These are phyloP conservation scores for Paramormyrops hopkinsi DNA, from an alignment of 2,797 vertebrate genomes.

Conservation along the genomic window DNA sequence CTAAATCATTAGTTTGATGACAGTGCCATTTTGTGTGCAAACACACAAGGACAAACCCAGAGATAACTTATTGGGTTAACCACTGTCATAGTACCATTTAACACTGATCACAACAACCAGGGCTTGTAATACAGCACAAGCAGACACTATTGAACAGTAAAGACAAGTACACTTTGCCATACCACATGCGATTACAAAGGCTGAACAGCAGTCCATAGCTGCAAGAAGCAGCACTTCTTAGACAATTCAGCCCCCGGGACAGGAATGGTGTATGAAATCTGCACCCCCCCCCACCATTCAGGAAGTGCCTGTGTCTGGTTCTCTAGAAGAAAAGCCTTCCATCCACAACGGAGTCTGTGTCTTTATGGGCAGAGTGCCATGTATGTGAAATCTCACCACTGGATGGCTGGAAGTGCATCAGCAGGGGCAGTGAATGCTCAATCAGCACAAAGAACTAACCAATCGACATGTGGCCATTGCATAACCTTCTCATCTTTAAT, in stretches of 20 bases:
- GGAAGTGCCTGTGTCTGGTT: neutral
- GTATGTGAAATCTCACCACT: neutral
- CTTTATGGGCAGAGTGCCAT: neutral
- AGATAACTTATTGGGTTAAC: neutral
- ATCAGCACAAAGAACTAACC: neutral
- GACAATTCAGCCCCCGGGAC: neutral
- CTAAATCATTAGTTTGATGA: neutral
- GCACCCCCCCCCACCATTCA: neutral
- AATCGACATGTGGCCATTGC: neutral
- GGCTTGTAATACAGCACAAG: neutral
- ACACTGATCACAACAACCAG: neutral
- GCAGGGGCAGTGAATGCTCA: neutral
- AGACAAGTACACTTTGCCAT: neutral
- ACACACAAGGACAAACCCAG: neutral
- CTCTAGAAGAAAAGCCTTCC: neutral
- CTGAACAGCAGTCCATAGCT: neutral
- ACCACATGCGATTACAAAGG: neutral
- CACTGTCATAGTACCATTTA: neutral
- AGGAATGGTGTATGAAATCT: neutral
- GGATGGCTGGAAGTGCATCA: neutral
- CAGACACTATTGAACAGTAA: neutral
- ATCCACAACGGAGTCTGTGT: neutral
- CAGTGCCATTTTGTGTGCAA: neutral
- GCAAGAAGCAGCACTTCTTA: neutral
- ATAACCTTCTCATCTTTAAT: slow-evolving; percentile 58